Evolutionary conservation across 2,113 vertebrate species (phyloP).

Genomic region (Oryzias javanicus): DNA sequence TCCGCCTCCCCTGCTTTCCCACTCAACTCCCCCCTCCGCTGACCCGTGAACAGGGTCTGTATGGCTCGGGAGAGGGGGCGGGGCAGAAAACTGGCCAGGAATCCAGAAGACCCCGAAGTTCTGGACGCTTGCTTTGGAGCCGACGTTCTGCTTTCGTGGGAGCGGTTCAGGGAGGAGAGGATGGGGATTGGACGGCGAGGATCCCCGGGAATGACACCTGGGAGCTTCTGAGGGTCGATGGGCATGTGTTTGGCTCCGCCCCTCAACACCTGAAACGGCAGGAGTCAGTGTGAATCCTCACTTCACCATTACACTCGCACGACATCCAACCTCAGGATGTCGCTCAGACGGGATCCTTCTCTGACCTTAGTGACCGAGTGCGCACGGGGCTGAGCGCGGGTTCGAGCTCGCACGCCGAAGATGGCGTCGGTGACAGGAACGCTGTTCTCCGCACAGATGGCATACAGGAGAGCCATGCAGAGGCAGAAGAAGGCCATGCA

Average conservation of each 20-base stretch:
- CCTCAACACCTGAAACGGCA: conserved; percentile 61
- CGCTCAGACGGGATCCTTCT: too few relatives aligned
- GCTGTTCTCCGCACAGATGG: conserved; percentile 80
- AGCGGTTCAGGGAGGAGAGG: conserved; percentile 69
- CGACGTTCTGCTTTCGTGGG: conserved; percentile 26
- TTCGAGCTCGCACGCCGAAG: conserved; percentile 71
- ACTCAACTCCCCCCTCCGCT: conserved; percentile 50
- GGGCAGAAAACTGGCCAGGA: conserved; percentile 64
- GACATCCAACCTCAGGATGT: too few relatives aligned
- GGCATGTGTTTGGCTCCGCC: conserved; percentile 71
- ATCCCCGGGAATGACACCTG: conserved; percentile 75
- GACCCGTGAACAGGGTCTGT: conserved; percentile 67
- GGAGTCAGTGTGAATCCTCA: not conserved
- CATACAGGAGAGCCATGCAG: conserved; percentile 77
- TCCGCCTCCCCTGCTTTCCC: conserved; percentile 41
- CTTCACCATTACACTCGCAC: too few relatives aligned
- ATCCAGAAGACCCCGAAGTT: conserved; percentile 40
- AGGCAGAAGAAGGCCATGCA: conserved; percentile 78
- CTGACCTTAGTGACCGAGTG: conserved; percentile 62
- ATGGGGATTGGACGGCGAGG: conserved; percentile 76
- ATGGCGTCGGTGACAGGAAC: conserved; percentile 77
- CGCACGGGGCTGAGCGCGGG: conserved; percentile 75
- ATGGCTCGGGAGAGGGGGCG: conserved; percentile 63
- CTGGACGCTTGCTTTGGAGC: conserved; percentile 18
- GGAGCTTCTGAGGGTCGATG: conserved; percentile 76